Conservation (phyloP, 2,113 vertebrate genomes). For the Neotragus pygmaeus region DNA sequence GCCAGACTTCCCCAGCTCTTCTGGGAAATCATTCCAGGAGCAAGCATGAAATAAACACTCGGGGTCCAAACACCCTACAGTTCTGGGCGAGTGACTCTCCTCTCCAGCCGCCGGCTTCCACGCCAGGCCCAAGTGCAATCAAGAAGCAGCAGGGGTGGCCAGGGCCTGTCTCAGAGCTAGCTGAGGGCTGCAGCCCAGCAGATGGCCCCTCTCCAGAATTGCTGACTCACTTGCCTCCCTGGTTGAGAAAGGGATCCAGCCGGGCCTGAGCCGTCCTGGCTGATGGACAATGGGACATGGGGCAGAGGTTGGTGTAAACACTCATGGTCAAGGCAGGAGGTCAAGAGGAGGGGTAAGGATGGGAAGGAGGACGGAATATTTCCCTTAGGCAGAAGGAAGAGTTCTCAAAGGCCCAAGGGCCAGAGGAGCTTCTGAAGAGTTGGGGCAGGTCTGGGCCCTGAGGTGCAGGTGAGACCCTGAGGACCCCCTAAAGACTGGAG, state of each 20-base stretch:
- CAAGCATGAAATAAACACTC: constrained; percentile 9
- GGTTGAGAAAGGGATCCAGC: constrained; percentile 30
- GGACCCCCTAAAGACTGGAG: neutral
- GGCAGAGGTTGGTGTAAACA: constrained; percentile 64
- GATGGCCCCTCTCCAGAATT: constrained; percentile 49
- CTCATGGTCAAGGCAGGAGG: constrained; percentile 4
- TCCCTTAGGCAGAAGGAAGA: neutral
- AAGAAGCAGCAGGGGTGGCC: neutral
- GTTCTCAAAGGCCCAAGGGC: neutral
- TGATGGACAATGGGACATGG: neutral
- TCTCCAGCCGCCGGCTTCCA: neutral
- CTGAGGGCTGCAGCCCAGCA: constrained; percentile 15
- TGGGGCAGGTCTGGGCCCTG: rapidly evolving
- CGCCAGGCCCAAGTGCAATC: neutral
- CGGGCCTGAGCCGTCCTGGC: neutral
- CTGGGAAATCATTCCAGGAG: constrained; percentile 5
- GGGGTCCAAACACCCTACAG: neutral
- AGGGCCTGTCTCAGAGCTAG: neutral
- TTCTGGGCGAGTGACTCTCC: neutral
- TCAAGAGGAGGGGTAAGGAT: constrained; percentile 1
- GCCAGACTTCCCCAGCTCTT: neutral
- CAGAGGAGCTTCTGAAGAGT: neutral
- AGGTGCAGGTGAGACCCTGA: neutral
- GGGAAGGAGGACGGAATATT: neutral
- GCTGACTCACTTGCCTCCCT: constrained; percentile 67